Conservation (phyloP, 2,113 vertebrate genomes). For the Tenrec ecaudatus region DNA sequence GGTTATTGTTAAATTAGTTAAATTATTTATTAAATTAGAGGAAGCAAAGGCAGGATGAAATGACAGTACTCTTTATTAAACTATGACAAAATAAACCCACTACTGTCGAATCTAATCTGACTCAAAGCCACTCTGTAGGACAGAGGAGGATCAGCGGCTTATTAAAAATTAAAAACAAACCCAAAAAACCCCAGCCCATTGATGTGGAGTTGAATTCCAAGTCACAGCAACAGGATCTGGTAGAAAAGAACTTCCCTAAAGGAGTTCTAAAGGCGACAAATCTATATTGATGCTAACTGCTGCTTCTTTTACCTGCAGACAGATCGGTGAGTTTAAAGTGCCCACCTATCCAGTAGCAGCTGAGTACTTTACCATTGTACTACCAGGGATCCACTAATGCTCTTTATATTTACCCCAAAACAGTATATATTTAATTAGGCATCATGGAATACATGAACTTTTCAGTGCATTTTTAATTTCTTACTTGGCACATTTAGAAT, state of each 20-base stretch:
- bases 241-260: no score
- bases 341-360: background rate
- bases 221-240: no score
- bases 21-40: background rate
- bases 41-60: background rate
- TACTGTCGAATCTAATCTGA: no score
- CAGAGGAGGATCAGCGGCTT: no score
- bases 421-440: slow-evolving; percentile 13
- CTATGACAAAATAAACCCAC: no score
- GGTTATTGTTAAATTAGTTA: no score
- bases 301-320: background rate
- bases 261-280: background rate
- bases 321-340: background rate
- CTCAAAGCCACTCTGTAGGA: no score
- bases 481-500: background rate
- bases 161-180: no score
- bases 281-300: background rate
- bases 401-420: background rate
- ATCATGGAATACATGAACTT: background rate
- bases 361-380: background rate
- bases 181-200: no score
- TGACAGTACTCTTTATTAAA: no score
- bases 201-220: no score
- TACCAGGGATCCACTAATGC: background rate
- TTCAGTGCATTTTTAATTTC: slow-evolving; percentile 5